Evolutionary conservation across 2,888 invertebrate genomes (phyloP).

Genomic region (Aphelenchoides bicaudatus): DNA sequence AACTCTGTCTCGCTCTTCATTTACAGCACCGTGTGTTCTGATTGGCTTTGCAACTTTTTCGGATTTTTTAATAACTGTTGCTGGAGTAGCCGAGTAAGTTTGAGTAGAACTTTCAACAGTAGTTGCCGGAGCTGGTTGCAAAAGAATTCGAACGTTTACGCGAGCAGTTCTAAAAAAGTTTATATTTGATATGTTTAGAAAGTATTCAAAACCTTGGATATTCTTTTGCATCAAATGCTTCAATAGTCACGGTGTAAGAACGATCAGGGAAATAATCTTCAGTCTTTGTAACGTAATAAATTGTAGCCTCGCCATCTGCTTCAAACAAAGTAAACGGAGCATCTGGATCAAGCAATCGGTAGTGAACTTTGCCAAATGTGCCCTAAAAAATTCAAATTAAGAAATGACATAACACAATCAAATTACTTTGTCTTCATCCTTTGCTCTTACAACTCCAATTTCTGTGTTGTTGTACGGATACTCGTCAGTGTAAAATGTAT

Average conservation of each 20-base stretch:
- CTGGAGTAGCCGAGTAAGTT: too few relatives aligned
- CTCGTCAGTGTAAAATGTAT: slow-evolving; percentile 44
- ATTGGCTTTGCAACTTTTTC: neutral
- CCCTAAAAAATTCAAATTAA: slow-evolving; percentile 33
- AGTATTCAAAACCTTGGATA: slow-evolving; percentile 30
- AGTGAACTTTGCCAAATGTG: slow-evolving; percentile 45
- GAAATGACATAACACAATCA: neutral
- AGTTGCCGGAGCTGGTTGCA: too few relatives aligned
- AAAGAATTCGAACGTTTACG: slow-evolving; percentile 1
- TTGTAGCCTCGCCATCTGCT: slow-evolving; percentile 35
- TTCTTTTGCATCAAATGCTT: slow-evolving; percentile 35
- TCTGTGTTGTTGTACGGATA: slow-evolving; percentile 45
- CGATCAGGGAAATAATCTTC: slow-evolving; percentile 29
- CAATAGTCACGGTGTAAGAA: slow-evolving; percentile 34
- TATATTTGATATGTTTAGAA: too few relatives aligned
- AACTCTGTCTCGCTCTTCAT: too few relatives aligned
- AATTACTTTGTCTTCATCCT: slow-evolving; percentile 47
- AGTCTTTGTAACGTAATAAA: slow-evolving; percentile 28
- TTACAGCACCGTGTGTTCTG: too few relatives aligned
- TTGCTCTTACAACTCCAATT: slow-evolving; percentile 42
- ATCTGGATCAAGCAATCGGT: slow-evolving; percentile 36
- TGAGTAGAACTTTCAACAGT: too few relatives aligned
- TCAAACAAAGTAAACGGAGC: slow-evolving; percentile 37
- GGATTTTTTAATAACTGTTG: too few relatives aligned
- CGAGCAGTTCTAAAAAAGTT: slow-evolving; percentile 9